Percentiles rank a stretch among this genome's conserved stretches.
Evolutionary conservation across 2,113 vertebrate species (phyloP).

Genomic region (Triplophysa siluroides): DNA sequence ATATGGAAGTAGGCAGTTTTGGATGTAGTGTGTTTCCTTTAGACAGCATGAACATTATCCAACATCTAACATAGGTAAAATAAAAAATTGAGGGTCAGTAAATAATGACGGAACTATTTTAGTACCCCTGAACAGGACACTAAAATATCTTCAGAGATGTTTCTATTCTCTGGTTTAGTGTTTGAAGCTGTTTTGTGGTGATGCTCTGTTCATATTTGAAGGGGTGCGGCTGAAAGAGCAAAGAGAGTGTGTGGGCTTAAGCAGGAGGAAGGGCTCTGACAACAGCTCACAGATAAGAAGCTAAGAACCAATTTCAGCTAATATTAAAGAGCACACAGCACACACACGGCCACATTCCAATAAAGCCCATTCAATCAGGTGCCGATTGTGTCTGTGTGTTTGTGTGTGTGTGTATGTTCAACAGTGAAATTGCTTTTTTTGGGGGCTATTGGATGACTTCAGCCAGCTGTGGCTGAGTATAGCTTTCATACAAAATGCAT

Average conservation of each 20-base stretch:
- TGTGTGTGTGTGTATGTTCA: conserved; percentile 8
- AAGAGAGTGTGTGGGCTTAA: conserved; percentile 17
- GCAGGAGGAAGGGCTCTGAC: conserved; percentile 38
- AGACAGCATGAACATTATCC: too few relatives aligned
- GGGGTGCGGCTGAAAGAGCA: conserved; percentile 4
- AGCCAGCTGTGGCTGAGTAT: conserved; percentile 53
- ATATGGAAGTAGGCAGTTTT: not conserved
- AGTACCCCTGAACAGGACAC: not conserved
- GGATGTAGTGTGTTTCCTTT: too few relatives aligned
- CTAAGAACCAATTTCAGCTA: conserved; percentile 49
- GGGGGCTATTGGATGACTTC: conserved; percentile 39
- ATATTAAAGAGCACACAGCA: conserved; percentile 35
- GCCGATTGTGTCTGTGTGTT: not conserved
- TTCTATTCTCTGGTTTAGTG: conserved; percentile 11
- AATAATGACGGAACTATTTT: too few relatives aligned
- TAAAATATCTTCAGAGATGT: not conserved
- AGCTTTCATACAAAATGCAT: conserved; percentile 54
- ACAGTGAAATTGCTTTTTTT: conserved; percentile 22
- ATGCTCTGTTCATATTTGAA: conserved; percentile 4
- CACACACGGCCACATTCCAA: conserved; percentile 18
- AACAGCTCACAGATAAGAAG: conserved; percentile 44
- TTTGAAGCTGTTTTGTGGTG: not conserved
- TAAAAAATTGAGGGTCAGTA: too few relatives aligned
- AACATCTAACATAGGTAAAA: too few relatives aligned
- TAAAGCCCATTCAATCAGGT: conserved; percentile 24